Evolutionary conservation across 2,797 vertebrate genomes (phyloP), one percentile per base, ranked within the genome.

Genomic region (Lepidocolaptes lacrymiger): DNA sequence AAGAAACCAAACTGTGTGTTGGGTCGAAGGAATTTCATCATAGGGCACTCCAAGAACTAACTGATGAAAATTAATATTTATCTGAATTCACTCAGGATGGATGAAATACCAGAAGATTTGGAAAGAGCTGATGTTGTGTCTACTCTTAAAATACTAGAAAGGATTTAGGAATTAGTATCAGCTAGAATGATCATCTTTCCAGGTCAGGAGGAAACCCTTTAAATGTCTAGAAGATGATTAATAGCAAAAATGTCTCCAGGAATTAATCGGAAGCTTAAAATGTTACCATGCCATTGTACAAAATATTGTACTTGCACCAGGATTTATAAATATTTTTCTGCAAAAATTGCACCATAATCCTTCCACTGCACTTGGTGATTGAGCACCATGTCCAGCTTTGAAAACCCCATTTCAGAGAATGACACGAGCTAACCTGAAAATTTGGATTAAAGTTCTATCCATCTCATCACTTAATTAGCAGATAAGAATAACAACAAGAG

Each of bases 261-360:
- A 89, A 26, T 85, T 89, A 66, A 81, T 69, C 28, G n/a, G 55
- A 89, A 87, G 81, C 87, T 87, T 82, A 94, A 92, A 94, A 94
- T 5, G 22, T 59, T 82, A 89, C 11, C 39, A 67, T 30, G 30
- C 6, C 26, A 79, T 17, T 79, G 32, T 59, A 46, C 14, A 86
- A 89, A 85, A 67, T 59, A n/a, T 0, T 37, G 13, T 75, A 51
- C 36, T 82, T 82, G 59, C 39, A 66, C 67, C 52, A 66, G 55
- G 26, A 85, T 85, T 88, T 92, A 73, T 37, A 69, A 86, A 83
- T 32, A 69, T 71, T 78, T 91, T 30, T 75, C 58, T 67, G 30
- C 54, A 95, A 49, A 43, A 75, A 85, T 51, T 66, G 28, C 69
- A 93, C 56, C 16, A 26, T 78, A 88, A 87, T 79, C 30, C 26